Base-by-base conservation (phyloP, 2,113 vertebrate genomes). In the Eubucco bourcierii region DNA sequence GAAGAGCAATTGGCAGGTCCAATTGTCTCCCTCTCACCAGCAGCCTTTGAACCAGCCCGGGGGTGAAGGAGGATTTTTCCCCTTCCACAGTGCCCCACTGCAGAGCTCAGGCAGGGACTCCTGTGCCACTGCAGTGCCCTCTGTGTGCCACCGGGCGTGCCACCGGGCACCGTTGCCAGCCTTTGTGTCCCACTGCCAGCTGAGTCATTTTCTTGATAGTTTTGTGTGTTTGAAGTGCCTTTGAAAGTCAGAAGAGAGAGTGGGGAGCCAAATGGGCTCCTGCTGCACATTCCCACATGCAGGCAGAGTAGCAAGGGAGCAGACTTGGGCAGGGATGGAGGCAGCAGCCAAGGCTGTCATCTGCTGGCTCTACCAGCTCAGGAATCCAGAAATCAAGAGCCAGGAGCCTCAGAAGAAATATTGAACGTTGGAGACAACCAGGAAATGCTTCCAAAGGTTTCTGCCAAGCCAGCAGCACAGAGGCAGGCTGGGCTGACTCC, bases 241-340 rank as follows among this genome's bases (percentile, higher is more conserved):
- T 71, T 79, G 75, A 29, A 79, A 94, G 93, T 82, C 75, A 75
- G 75, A 93, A 72, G 85, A 71, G 5, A 55, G 61, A 93, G 47
- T 70, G 10, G 52, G 55, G 53, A 18, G 73, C 20, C 88, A 84
- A 56, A 75, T 17, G 79, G 78, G 74, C 70, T 89, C 61, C 1
- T 2, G 53, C 75, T 93, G 71, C 79, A 55, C 0, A 1, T 44
- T 59, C 65, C 52, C 6, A n/a, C 23, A 4, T 25, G 74, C 66
- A 63, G 47, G 75, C 59, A 6, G 9, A 33, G 15, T 23, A 33
- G 70, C 11, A 15, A 34, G 0, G 0, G 2, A 27, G 47, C 3
- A 4, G 39, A 31, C 46, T 75, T 1, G 0, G 33, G 3, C 39
- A 56, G 59, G 2, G 2, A 24, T 2, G 31, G 21, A 47, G 18